Percentiles rank a stretch among this genome's conserved stretches.
Conservation (phyloP, 2,113 vertebrate species). For the Nothocercus julius region DNA sequence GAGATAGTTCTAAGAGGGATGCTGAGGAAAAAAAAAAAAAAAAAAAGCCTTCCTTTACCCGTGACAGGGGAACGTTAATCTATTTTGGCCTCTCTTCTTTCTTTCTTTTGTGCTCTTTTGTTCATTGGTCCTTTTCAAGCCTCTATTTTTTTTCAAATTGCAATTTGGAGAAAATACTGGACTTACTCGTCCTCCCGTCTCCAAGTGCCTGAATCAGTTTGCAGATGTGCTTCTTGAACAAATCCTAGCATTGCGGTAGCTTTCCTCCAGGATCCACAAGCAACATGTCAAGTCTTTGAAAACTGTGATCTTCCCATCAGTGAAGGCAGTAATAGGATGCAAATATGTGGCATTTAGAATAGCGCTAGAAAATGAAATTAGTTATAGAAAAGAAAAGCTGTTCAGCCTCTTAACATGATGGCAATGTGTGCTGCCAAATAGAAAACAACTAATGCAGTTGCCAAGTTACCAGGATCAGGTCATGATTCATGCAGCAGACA, state of each 20-base stretch:
- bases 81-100: not conserved
- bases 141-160: not conserved
- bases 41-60: not conserved
- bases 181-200: not conserved
- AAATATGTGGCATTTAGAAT: not conserved
- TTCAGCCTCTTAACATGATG: not conserved
- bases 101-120: not conserved
- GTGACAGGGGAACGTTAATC: not conserved
- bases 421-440: not conserved
- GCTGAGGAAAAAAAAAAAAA: not conserved
- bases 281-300: not conserved
- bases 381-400: not conserved
- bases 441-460: constrained; percentile 23
- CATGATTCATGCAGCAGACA: not conserved
- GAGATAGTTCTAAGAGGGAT: not conserved
- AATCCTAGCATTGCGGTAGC: not conserved
- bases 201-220: not conserved
- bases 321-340: not conserved
- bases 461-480: constrained; percentile 29
- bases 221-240: not conserved
- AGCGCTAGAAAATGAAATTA: not conserved
- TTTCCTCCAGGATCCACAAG: constrained; percentile 18
- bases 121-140: not conserved
- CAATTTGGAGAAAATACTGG: not conserved
- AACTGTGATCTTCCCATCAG: not conserved